phyloP scores from a whole-genome alignment of 2,797 vertebrate genomes.

The Menidia menidia region DNA sequence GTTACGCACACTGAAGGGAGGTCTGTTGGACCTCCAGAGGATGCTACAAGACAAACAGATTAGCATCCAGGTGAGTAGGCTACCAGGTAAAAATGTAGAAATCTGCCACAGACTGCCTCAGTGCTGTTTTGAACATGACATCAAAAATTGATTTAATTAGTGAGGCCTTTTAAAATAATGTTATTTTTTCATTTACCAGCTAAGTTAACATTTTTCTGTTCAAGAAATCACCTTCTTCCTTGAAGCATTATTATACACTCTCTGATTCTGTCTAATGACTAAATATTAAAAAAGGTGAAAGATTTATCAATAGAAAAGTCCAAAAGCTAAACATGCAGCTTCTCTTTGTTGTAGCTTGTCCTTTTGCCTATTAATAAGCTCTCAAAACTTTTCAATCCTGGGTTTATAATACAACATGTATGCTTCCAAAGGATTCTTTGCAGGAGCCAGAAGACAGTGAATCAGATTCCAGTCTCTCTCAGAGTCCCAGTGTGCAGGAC shows the following conservation, averaged over 20 bases:
- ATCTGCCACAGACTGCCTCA: background rate
- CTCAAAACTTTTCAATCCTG: background rate
- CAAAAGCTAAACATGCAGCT: background rate
- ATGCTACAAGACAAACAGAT: constrained; percentile 92
- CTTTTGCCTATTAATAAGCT: background rate
- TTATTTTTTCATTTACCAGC: too few species aligned
- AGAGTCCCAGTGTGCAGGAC: constrained; percentile 92
- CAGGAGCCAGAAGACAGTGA: constrained; percentile 91
- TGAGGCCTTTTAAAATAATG: too few species aligned
- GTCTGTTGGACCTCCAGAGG: constrained; percentile 93
- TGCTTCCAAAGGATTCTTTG: constrained; percentile 84
- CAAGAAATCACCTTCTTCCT: background rate
- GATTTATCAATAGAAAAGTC: background rate
- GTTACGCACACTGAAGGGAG: constrained; percentile 88
- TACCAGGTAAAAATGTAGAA: constrained; percentile 1
- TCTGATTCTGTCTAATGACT: too few species aligned
- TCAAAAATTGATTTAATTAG: too few species aligned
- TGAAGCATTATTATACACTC: background rate
- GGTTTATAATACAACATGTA: background rate
- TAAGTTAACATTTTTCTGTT: too few species aligned
- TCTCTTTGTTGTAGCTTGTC: background rate
- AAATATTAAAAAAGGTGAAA: background rate
- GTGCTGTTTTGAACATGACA: too few species aligned
- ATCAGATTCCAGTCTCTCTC: constrained; percentile 84
- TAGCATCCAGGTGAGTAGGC: constrained; percentile 89